Evolutionary conservation across 2,113 vertebrate species (phyloP), one percentile per base, ranked within the genome.

Genomic region (Myxocyprinus asiaticus): DNA sequence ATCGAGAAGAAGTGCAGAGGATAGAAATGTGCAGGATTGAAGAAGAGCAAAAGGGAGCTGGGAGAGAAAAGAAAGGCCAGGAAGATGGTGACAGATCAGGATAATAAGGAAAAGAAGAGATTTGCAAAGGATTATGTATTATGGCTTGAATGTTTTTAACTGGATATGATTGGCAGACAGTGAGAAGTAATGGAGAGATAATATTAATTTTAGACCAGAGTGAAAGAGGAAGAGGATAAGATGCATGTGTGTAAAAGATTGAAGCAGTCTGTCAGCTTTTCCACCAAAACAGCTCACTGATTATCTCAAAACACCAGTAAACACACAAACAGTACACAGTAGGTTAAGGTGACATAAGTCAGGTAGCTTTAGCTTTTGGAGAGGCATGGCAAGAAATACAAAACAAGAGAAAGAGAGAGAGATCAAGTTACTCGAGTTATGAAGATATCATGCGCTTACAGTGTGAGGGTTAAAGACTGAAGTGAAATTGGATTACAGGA

Each of bases 71-170:
- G 22, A 33, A 33, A 63, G 43, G 48, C 55, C 44, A 83, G n/a
- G n/a, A 77, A 47, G 74, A 76, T 81, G 86, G 86, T 51, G 87
- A 62, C 76, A 83, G 83, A 87, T 11, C 62, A 81, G 87, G 84
- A 90, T 91, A 90, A 88, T 88, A 86, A 84, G 85, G 74, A 82
- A 81, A 69, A 89, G 77, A 87, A 64, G 67, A 84, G 86, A 87
- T 89, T 87, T 91, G 88, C 87, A 78, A 87, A 88, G 90, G 86
- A 90, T 91, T 89, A 90, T 91, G 87, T 87, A 85, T 90, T 93
- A 92, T 91, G 89, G 83, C 50, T 42, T 4, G 14, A 14, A 71
- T 10, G 14, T n/a, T 33, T 82, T 82, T 81, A 44, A 45, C 77
- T 58, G 77, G 67, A 78, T 88, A 85, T 90, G 88, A 90, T 90